Evolutionary conservation across 2,888 invertebrate genomes (phyloP), one percentile per base, ranked within the genome.

Genomic region (Neuroscelio doddi): DNA sequence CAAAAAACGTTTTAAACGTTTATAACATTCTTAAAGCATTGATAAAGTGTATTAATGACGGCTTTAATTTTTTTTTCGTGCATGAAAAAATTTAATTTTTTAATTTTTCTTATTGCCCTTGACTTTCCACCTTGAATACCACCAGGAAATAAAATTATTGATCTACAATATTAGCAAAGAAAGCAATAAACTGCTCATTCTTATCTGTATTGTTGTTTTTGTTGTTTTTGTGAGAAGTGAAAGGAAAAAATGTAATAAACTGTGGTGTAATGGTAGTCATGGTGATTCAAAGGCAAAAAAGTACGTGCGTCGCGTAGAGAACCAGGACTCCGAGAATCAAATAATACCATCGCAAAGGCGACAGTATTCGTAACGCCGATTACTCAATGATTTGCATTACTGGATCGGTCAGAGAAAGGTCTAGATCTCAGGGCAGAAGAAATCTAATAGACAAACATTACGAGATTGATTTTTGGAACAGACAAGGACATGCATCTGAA

Each of bases 111-210:
- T n/a, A n/a, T n/a, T 21, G 51, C 50, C 59, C 59, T 64, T 58
- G 64, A 64, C 58, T 64, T 53, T 50, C 57, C 50, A 50, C 52
- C 58, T 58, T 58, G 53, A 42, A 24, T 45, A 17, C 30, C 27
- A 41, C 14, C 53, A 64, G 58, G 44, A 52, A 53, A 53, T 64
- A 41, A 44, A 58, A 58, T 57, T 42, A 26, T 34, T 44, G 24
- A 24, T n/a, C 17, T 3, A 3, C 30, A 50, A 32, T 15, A 32
- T 32, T 39, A 36, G 12, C 52, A 42, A 64, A 55, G 53, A 55
- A 50, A 63, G 50, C 15, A 36, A 12, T 50, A 45, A 38, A 49
- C 16, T 41, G 51, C 56, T 42, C 52, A n/a, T n/a, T n/a, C n/a
- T n/a, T n/a, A n/a, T 47, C 8, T 16, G 15, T 29, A 9, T 21